Conservation (phyloP, 2,888 invertebrate species). For the Toxonevra muliebris region DNA sequence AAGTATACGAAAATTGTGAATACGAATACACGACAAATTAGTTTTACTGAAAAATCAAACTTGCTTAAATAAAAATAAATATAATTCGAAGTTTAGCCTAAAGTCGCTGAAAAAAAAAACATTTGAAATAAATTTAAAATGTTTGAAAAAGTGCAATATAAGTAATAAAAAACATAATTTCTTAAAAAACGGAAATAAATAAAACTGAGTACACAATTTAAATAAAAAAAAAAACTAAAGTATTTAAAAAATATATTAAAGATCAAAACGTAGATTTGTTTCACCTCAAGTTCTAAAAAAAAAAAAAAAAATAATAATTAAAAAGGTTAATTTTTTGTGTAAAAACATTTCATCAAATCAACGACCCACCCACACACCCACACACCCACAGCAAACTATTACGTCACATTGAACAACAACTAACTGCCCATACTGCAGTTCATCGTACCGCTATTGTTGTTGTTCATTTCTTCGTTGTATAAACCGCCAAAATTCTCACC, state of each 20-base stretch:
- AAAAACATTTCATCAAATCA: neutral
- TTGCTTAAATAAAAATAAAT: slow-evolving; percentile 8
- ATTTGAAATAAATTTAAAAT: slow-evolving; percentile 14
- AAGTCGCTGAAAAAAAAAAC: slow-evolving; percentile 12
- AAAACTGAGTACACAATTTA: slow-evolving; percentile 12
- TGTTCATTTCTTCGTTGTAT: neutral
- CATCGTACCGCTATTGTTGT: slow-evolving; percentile 23
- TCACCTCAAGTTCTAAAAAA: too few relatives aligned
- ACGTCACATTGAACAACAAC: neutral
- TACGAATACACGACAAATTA: slow-evolving; percentile 20
- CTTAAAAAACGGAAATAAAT: too few relatives aligned
- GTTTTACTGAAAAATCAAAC: slow-evolving; percentile 12
- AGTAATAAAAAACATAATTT: slow-evolving; percentile 3
- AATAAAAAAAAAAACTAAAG: neutral
- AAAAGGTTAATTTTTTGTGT: neutral
- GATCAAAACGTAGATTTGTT: too few relatives aligned
- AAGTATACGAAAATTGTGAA: slow-evolving; percentile 41
- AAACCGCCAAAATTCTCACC: slow-evolving; percentile 65
- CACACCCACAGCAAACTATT: slow-evolving; percentile 13
- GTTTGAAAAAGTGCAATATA: slow-evolving; percentile 30
- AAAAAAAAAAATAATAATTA: too few relatives aligned
- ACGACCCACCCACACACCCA: neutral
- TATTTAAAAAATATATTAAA: neutral
- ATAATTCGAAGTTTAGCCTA: slow-evolving; percentile 12
- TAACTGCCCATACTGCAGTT: slow-evolving; percentile 18